A percentile compares a stretch with the other conserved stretches of the same genome.
Evolutionary conservation across 2,113 vertebrate genomes (phyloP).

Genomic region (Cichladusa arquata): DNA sequence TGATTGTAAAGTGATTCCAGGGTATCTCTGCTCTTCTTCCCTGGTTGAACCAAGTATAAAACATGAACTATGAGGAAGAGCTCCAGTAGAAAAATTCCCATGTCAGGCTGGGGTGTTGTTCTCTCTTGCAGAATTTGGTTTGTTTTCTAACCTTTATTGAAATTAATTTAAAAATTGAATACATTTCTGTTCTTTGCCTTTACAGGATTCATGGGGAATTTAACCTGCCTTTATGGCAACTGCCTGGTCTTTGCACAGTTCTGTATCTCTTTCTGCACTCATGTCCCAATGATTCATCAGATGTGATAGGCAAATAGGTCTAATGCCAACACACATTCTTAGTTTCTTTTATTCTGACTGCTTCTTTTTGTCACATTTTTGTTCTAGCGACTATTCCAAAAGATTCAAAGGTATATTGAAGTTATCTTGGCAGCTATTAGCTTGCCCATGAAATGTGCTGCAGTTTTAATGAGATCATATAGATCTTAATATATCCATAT

Average conservation of each 20-base stretch:
- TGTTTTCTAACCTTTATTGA: not conserved
- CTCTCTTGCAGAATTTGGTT: not conserved
- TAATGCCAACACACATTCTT: not conserved
- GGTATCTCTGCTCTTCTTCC: not conserved
- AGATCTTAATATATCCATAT: conserved; percentile 33
- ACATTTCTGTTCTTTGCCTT: not conserved
- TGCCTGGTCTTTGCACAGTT: not conserved
- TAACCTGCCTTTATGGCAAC: not conserved
- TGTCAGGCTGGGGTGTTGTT: not conserved
- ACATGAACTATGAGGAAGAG: not conserved
- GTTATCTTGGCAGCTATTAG: conserved; percentile 7
- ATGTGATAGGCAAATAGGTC: not conserved
- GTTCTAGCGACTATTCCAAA: not conserved
- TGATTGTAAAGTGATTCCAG: not conserved
- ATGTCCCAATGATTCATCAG: not conserved
- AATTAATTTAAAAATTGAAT: not conserved
- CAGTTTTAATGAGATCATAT: conserved; percentile 50
- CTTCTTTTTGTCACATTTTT: not conserved
- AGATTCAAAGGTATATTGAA: not conserved
- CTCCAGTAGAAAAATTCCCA: not conserved
- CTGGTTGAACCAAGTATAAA: not conserved
- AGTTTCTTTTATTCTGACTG: not conserved
- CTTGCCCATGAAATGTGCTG: conserved; percentile 35
- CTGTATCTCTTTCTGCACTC: not conserved
- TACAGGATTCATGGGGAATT: not conserved